phyloP scores from a whole-genome alignment of 2,888 invertebrate species.

The Rosalia funebris region DNA sequence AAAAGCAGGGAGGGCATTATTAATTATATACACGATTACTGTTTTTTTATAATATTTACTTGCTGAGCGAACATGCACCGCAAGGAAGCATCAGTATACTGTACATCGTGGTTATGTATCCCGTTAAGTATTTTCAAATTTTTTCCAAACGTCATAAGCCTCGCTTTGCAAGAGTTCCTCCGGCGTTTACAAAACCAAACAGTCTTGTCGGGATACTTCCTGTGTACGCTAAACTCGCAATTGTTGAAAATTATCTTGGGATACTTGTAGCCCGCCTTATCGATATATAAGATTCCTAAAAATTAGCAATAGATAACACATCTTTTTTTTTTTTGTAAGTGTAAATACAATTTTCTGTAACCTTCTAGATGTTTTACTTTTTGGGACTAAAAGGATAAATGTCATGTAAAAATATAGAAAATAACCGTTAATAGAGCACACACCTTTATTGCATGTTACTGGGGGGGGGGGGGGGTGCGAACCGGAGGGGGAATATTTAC shows the following conservation, averaged over 20 bases:
- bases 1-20: too few relatives aligned
- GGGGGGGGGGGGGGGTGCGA: too few relatives aligned
- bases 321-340: too few relatives aligned
- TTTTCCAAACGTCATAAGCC: conserved; percentile 22
- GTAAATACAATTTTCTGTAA: too few relatives aligned
- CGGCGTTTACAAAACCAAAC: conserved; percentile 43
- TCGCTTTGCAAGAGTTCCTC: conserved; percentile 25
- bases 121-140: conserved; percentile 24
- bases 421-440: too few relatives aligned
- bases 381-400: too few relatives aligned
- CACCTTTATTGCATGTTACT: too few relatives aligned
- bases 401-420: too few relatives aligned
- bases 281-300: conserved; percentile 41
- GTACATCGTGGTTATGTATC: conserved; percentile 27
- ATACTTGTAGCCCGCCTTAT: conserved; percentile 38
- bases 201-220: conserved; percentile 41
- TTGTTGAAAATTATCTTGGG: conserved; percentile 40
- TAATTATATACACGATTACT: too few relatives aligned
- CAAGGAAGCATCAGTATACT: conserved; percentile 12
- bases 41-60: conserved; percentile 24
- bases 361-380: too few relatives aligned
- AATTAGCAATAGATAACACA: not conserved
- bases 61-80: conserved; percentile 11
- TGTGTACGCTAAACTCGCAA: conserved; percentile 44
- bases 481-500: too few relatives aligned